These are phyloP conservation scores for Drosophila atroscutellata DNA, from an alignment of 2,888 invertebrate genomes.

Conservation along the genomic window DNA sequence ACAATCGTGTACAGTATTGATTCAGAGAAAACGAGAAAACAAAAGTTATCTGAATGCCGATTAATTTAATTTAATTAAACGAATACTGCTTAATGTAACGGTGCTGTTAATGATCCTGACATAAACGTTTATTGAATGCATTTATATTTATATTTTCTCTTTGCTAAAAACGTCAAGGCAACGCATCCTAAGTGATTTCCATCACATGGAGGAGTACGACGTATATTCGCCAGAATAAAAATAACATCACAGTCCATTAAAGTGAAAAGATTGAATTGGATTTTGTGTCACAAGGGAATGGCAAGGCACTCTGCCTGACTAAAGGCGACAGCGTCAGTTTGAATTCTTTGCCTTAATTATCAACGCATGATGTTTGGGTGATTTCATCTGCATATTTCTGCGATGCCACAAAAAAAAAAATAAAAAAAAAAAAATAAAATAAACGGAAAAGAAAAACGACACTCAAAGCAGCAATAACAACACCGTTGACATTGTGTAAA, in stretches of 20 bases:
- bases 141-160: slow-evolving; percentile 51
- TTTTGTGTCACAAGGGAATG: slow-evolving; percentile 58
- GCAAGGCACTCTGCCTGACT: slow-evolving; percentile 21
- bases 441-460: slow-evolving; percentile 26
- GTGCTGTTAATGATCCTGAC: slow-evolving; percentile 66
- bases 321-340: slow-evolving; percentile 70
- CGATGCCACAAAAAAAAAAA: slow-evolving; percentile 38
- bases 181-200: slow-evolving; percentile 42
- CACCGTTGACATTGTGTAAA: slow-evolving; percentile 73
- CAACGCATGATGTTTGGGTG: slow-evolving; percentile 78
- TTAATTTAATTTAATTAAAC: slow-evolving; percentile 64
- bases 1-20: slow-evolving; percentile 20
- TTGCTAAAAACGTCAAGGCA: slow-evolving; percentile 6
- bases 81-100: slow-evolving; percentile 62
- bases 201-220: background rate
- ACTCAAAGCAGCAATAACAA: slow-evolving; percentile 24
- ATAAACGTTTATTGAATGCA: slow-evolving; percentile 63
- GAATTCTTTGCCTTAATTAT: slow-evolving; percentile 77
- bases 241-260: slow-evolving; percentile 68
- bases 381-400: slow-evolving; percentile 77
- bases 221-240: slow-evolving; percentile 26
- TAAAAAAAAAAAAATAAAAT: slow-evolving; percentile 29
- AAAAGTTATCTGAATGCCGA: slow-evolving; percentile 41
- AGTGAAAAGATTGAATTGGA: slow-evolving; percentile 77
- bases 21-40: slow-evolving; percentile 19